These are phyloP conservation scores for Apus apus DNA, from an alignment of 2,113 vertebrate genomes.

Conservation along the genomic window DNA sequence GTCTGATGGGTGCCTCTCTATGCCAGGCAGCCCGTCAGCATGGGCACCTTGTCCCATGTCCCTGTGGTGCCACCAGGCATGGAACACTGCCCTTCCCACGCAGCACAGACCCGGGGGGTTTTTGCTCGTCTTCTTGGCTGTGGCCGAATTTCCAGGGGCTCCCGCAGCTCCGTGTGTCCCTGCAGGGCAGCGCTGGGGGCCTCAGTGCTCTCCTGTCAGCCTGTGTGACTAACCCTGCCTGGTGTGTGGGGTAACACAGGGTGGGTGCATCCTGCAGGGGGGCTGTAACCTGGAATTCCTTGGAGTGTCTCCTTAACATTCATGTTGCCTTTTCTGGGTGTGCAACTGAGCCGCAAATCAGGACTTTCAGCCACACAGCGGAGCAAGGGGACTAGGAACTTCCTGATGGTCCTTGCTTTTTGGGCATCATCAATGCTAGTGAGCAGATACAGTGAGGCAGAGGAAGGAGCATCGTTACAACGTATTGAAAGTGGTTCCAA, in stretches of 20 bases:
- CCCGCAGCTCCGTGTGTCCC: rapidly evolving
- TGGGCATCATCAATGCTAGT: not conserved
- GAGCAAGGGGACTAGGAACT: not conserved
- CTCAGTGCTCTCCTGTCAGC: too few species aligned
- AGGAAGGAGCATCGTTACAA: not conserved
- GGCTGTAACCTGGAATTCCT: not conserved
- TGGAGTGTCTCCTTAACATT: not conserved
- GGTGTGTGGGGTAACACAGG: not conserved
- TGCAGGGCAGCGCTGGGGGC: too few species aligned
- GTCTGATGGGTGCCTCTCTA: not conserved
- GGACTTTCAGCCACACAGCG: not conserved
- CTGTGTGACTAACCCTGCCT: rapidly evolving
- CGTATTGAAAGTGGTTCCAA: not conserved
- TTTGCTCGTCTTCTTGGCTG: rapidly evolving
- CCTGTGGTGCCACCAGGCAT: rapidly evolving
- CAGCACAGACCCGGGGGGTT: rapidly evolving
- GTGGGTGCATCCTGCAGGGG: not conserved
- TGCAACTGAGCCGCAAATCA: rapidly evolving
- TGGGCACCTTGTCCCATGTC: rapidly evolving
- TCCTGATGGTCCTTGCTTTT: not conserved
- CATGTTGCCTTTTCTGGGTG: not conserved
- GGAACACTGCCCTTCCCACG: not conserved
- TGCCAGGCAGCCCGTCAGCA: too few species aligned
- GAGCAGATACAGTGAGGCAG: not conserved
- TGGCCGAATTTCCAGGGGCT: not conserved